These are phyloP conservation scores for Otocyon megalotis DNA, from an alignment of 2,113 vertebrate species.

Conservation along the genomic window DNA sequence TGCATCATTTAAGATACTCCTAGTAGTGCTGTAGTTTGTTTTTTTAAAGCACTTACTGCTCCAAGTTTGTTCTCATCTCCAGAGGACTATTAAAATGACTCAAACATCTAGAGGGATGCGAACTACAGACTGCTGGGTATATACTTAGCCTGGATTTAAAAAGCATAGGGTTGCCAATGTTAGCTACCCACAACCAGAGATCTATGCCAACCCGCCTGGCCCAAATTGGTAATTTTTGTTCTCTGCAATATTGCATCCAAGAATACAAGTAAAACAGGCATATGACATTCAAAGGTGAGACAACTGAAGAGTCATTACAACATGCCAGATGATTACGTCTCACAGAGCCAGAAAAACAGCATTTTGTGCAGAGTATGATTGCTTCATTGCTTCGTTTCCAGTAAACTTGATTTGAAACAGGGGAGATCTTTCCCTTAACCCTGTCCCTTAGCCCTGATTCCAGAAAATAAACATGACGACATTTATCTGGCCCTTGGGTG, in stretches of 20 bases:
- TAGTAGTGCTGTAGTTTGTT: not conserved
- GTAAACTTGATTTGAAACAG: slow-evolving; percentile 65
- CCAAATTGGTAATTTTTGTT: slow-evolving; percentile 45
- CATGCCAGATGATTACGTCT: slow-evolving; percentile 37
- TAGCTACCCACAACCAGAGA: slow-evolving; percentile 21
- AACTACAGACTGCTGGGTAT: not conserved
- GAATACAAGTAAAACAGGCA: slow-evolving; percentile 46
- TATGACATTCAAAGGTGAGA: slow-evolving; percentile 61
- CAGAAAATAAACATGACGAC: slow-evolving; percentile 70
- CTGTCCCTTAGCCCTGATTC: slow-evolving; percentile 57
- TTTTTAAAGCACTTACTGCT: slow-evolving; percentile 34
- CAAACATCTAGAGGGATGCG: slow-evolving; percentile 56
- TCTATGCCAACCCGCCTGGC: not conserved
- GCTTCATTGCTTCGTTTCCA: slow-evolving; percentile 71
- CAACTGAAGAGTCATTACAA: not conserved
- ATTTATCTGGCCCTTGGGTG: slow-evolving; percentile 49
- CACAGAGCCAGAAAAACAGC: slow-evolving; percentile 34
- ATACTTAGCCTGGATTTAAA: slow-evolving; percentile 33
- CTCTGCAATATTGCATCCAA: not conserved
- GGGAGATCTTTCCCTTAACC: slow-evolving; percentile 27
- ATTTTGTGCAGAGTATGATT: slow-evolving; percentile 36
- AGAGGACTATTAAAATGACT: slow-evolving; percentile 62
- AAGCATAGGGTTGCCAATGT: not conserved
- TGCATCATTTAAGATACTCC: not conserved
- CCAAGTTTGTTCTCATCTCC: slow-evolving; percentile 63